Conservation (phyloP, 2,888 invertebrate species). For the Acholoe squamosa region DNA sequence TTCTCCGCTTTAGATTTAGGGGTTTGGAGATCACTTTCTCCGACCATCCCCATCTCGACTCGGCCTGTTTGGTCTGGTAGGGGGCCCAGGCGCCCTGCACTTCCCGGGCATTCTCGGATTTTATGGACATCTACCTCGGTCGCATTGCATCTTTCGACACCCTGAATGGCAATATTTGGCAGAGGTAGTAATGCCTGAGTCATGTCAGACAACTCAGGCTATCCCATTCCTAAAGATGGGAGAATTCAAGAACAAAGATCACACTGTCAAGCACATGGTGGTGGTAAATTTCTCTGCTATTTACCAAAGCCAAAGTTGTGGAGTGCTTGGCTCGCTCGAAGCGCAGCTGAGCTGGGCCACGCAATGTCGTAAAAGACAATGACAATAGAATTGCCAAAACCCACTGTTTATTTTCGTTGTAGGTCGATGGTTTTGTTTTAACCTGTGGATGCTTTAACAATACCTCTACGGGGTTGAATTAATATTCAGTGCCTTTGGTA, state of each 20-base stretch:
- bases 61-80: conserved; percentile 44
- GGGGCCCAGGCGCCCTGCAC: conserved; percentile 55
- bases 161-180: conserved; percentile 60
- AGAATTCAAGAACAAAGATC: conserved; percentile 46
- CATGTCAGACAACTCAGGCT: conserved; percentile 61
- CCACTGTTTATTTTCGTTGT: neutral
- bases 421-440: neutral
- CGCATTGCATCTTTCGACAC: conserved; percentile 59
- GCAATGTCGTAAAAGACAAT: conserved; percentile 62
- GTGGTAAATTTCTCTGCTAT: conserved; percentile 62
- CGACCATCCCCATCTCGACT: conserved; percentile 57
- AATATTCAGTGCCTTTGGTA: neutral
- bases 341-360: conserved; percentile 65
- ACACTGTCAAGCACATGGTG: conserved; percentile 57
- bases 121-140: conserved; percentile 59
- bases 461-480: neutral
- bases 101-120: conserved; percentile 60
- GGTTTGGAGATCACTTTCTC: conserved; percentile 53
- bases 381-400: conserved; percentile 53
- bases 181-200: conserved; percentile 64
- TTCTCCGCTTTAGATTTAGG: conserved; percentile 57
- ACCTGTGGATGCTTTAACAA: neutral
- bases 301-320: conserved; percentile 37
- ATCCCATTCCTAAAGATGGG: conserved; percentile 59
- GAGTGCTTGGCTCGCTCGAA: conserved; percentile 30